phyloP scores from a whole-genome alignment of 2,113 vertebrate species.

The Nannospalax galili region DNA sequence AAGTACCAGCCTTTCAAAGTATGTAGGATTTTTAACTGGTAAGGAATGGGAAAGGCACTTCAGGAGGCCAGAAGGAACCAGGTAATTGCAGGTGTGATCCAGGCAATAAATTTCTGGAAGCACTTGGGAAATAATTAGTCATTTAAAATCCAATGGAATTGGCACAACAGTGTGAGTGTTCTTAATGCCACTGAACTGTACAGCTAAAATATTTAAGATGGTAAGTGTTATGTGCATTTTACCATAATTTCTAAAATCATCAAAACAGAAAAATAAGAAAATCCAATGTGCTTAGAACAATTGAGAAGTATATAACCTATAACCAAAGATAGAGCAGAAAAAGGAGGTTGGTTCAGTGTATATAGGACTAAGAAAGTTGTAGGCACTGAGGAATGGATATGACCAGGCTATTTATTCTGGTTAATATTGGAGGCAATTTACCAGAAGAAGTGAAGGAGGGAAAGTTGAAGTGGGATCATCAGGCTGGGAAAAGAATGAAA shows the following conservation, averaged over 20 bases:
- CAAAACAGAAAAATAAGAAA: neutral
- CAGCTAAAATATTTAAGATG: neutral
- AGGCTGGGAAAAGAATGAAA: neutral
- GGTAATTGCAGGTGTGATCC: constrained; percentile 34
- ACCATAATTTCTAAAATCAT: neutral
- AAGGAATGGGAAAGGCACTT: constrained; percentile 45
- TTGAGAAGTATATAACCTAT: neutral
- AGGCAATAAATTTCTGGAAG: neutral
- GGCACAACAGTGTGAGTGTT: neutral
- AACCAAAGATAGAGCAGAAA: constrained; percentile 28
- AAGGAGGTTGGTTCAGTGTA: constrained; percentile 7
- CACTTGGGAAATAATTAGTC: neutral
- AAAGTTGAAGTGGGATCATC: neutral
- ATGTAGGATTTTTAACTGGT: constrained; percentile 40
- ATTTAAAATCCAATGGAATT: constrained; percentile 23
- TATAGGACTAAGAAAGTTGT: constrained; percentile 12
- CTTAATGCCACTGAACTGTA: neutral
- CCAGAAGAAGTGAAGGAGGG: neutral
- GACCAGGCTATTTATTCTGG: neutral
- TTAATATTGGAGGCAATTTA: neutral
- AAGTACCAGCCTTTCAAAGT: constrained; percentile 43
- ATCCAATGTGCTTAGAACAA: constrained; percentile 33
- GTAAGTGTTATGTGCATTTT: neutral
- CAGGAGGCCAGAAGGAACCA: neutral
- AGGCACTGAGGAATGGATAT: neutral